Conservation (phyloP, 2,113 vertebrate species). For the Hylia prasina region DNA sequence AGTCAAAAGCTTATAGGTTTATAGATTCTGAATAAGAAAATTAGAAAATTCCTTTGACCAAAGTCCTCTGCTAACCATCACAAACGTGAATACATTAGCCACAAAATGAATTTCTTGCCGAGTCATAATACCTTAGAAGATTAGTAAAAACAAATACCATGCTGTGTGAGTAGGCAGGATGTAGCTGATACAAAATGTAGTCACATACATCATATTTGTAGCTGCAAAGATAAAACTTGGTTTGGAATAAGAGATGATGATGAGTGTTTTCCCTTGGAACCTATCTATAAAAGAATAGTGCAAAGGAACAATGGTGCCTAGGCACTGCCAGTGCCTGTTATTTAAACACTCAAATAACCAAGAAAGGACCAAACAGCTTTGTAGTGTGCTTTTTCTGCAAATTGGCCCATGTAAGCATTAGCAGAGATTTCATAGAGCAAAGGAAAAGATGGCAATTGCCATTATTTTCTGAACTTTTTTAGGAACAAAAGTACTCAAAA, state of each 20-base stretch:
- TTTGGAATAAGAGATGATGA: not conserved
- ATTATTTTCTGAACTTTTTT: not conserved
- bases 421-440: not conserved
- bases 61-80: not conserved
- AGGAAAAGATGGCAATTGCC: not conserved
- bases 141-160: not conserved
- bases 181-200: not conserved
- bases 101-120: not conserved
- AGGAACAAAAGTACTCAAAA: not conserved
- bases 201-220: not conserved
- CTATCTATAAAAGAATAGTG: not conserved
- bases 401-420: not conserved
- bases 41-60: not conserved
- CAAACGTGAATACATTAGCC: not conserved
- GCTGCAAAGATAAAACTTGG: not conserved
- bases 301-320: accelerated
- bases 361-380: not conserved
- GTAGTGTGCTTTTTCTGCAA: not conserved
- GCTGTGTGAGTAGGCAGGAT: not conserved
- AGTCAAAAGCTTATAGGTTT: not conserved
- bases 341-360: not conserved
- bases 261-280: not conserved
- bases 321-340: not conserved
- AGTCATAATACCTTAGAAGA: not conserved
- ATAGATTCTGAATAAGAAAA: not conserved